Evolutionary conservation across 1,140 invertebrate species (phyloP).

Genomic region (Drosophila setifemur): DNA sequence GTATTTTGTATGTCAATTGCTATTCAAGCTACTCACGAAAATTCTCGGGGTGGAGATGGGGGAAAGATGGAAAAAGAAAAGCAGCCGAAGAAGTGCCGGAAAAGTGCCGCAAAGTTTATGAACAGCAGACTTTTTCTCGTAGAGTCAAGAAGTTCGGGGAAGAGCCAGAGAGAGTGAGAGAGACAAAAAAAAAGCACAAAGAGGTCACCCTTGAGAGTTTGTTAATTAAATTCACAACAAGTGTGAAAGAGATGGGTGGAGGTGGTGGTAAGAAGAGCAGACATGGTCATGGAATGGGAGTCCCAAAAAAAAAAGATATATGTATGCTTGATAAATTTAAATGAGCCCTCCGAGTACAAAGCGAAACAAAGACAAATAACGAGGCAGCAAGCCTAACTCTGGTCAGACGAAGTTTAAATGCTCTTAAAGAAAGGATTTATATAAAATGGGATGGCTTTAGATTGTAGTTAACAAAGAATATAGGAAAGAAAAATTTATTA

Average conservation of each 20-base stretch:
- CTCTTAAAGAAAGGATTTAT: too few relatives aligned
- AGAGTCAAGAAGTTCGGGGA: conserved; percentile 26
- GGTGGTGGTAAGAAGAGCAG: neutral
- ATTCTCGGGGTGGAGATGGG: neutral
- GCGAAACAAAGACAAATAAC: conserved; percentile 14
- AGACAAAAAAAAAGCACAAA: neutral
- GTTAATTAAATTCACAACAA: conserved; percentile 58
- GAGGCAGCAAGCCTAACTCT: too few relatives aligned
- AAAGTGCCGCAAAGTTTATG: conserved; percentile 54
- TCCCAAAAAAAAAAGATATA: conserved; percentile 5
- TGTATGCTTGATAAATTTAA: conserved; percentile 49
- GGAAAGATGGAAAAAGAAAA: neutral
- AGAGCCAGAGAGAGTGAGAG: neutral
- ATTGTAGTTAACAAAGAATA: too few relatives aligned
- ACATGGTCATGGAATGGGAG: neutral
- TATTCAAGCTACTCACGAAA: conserved; percentile 58
- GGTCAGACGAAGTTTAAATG: neutral
- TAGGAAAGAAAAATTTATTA: too few relatives aligned
- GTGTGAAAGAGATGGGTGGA: conserved; percentile 18
- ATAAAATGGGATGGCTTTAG: too few relatives aligned
- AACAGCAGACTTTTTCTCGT: conserved; percentile 22
- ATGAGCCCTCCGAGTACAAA: conserved; percentile 26
- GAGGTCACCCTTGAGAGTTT: conserved; percentile 46
- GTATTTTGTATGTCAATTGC: conserved; percentile 65
- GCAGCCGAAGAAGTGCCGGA: conserved; percentile 19